These are phyloP conservation scores for Smutsia temminckii DNA, from an alignment of 2,797 vertebrate genomes.

Conservation along the genomic window DNA sequence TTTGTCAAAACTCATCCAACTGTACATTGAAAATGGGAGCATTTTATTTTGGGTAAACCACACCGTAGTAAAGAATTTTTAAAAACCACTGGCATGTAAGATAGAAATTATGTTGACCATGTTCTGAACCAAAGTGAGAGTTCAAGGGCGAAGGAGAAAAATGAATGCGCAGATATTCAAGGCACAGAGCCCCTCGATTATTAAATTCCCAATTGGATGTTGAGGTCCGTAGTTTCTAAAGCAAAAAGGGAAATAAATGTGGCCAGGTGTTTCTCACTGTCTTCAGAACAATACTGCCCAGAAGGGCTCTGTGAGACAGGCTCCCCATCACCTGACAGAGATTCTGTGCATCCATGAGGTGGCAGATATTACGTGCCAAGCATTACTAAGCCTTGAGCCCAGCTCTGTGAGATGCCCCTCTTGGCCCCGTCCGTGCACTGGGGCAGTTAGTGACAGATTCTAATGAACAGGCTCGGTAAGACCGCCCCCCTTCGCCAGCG, in stretches of 20 bases:
- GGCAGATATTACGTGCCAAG: fast-evolving
- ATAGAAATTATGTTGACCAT: background rate
- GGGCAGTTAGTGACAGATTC: background rate
- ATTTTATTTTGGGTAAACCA: background rate
- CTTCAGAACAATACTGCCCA: background rate
- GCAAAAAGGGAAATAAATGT: background rate
- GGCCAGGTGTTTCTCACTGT: background rate
- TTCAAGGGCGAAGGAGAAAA: background rate
- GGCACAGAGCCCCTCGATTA: background rate
- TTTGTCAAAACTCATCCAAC: background rate
- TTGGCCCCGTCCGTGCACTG: fast-evolving
- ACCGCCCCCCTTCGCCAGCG: fast-evolving
- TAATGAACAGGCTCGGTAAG: fast-evolving
- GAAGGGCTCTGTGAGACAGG: fast-evolving
- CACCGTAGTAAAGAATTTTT: background rate
- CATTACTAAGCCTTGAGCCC: background rate
- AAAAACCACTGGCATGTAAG: background rate
- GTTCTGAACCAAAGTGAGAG: background rate
- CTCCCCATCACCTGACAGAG: background rate
- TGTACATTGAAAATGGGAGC: too few relatives aligned
- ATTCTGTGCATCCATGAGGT: too few relatives aligned
- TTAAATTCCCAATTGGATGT: background rate
- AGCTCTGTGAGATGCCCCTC: background rate
- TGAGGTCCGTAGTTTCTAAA: background rate
- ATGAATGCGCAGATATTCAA: background rate